Evolutionary conservation across 2,113 vertebrate species (phyloP).

Genomic region (Physeter macrocephalus): DNA sequence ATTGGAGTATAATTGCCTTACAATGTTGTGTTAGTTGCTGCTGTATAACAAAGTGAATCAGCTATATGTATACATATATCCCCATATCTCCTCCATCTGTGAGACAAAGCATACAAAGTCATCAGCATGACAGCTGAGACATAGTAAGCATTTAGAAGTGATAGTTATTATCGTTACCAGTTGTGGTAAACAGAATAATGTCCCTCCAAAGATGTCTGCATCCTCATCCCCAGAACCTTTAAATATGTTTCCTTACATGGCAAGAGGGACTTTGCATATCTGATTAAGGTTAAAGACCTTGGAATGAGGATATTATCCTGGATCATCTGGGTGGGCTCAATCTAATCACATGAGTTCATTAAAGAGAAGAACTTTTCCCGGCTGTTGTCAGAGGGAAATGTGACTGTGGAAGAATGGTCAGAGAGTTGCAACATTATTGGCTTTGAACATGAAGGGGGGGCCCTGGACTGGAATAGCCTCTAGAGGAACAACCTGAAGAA

Average conservation of each 20-base stretch:
- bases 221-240: not conserved
- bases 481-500: not conserved
- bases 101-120: not conserved
- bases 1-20: too few relatives aligned
- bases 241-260: not conserved
- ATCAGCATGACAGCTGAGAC: not conserved
- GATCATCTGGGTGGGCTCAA: not conserved
- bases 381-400: not conserved
- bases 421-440: not conserved
- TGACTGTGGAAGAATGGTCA: not conserved
- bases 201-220: not conserved
- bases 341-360: not conserved
- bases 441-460: not conserved
- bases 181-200: not conserved
- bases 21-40: too few relatives aligned
- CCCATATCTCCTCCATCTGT: too few relatives aligned
- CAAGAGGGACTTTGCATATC: not conserved
- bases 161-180: not conserved
- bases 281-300: not conserved
- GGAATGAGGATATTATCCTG: not conserved
- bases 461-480: not conserved
- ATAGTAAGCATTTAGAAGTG: not conserved
- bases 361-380: not conserved
- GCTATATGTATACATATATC: too few relatives aligned
- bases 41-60: too few relatives aligned